A percentile compares a stretch with the other conserved stretches of the same genome.
These are phyloP conservation scores for Drosophila sturtevanti DNA, from an alignment of 1,140 invertebrate species.

Conservation along the genomic window DNA sequence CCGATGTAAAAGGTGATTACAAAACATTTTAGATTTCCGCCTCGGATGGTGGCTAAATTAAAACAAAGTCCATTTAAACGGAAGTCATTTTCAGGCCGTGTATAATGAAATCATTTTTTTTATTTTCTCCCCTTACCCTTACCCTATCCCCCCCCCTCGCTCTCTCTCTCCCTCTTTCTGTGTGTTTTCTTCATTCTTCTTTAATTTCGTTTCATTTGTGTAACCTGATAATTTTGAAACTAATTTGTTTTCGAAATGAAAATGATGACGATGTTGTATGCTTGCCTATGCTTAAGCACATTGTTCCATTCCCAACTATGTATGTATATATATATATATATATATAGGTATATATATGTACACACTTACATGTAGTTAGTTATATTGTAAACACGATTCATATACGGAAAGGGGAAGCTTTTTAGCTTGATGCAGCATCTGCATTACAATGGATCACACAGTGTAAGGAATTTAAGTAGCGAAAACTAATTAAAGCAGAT, in stretches of 20 bases:
- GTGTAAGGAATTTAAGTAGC: constrained; percentile 60
- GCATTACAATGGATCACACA: constrained; percentile 64
- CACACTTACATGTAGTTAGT: constrained; percentile 1
- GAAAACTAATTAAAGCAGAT: constrained; percentile 80
- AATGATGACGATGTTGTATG: constrained; percentile 27
- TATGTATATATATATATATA: not conserved
- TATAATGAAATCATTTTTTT: constrained; percentile 67
- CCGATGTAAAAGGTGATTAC: constrained; percentile 66
- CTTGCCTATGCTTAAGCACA: not conserved
- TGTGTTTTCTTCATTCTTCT: not conserved
- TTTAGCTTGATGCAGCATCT: constrained; percentile 51
- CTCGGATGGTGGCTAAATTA: constrained; percentile 44
- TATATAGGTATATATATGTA: not conserved
- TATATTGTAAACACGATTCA: no score
- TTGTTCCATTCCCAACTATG: not conserved
- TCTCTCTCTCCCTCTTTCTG: not conserved
- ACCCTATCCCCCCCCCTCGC: not conserved
- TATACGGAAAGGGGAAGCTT: constrained; percentile 60
- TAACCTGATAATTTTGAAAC: constrained; percentile 53
- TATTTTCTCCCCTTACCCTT: not conserved
- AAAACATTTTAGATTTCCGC: constrained; percentile 63
- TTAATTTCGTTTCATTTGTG: constrained; percentile 28
- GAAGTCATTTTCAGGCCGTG: constrained; percentile 70
- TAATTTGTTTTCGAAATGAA: constrained; percentile 67
- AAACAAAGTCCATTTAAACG: constrained; percentile 78